Percentiles rank a stretch among this genome's conserved stretches.
These are phyloP conservation scores for Conger conger DNA, from an alignment of 2,113 vertebrate genomes.

Conservation along the genomic window DNA sequence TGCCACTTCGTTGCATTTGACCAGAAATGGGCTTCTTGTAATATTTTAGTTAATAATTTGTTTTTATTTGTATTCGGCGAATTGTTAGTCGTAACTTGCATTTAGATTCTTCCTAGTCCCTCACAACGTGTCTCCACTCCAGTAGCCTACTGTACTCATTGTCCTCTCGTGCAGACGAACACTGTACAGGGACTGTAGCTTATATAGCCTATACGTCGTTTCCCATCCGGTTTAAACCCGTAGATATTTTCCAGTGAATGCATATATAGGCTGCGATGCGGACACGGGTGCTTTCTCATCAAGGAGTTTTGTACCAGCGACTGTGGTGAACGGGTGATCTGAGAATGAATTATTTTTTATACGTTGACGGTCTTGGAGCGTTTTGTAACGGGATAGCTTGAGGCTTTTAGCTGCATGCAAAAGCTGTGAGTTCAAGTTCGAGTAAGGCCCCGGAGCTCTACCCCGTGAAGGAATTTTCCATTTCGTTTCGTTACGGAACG, in stretches of 20 bases:
- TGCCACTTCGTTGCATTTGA: neutral
- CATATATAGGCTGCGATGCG: neutral
- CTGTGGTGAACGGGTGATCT: neutral
- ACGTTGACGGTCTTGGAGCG: slow-evolving; percentile 2
- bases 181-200: neutral
- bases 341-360: neutral
- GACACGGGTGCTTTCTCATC: neutral
- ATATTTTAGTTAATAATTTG: neutral
- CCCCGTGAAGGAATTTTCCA: slow-evolving; percentile 54
- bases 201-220: neutral
- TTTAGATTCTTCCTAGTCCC: neutral
- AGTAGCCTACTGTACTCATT: neutral
- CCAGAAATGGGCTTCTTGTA: neutral
- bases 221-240: neutral
- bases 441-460: slow-evolving; percentile 21
- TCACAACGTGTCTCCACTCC: neutral
- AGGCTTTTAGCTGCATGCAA: slow-evolving; percentile 3
- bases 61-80: neutral
- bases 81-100: neutral
- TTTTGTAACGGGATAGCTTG: slow-evolving; percentile 16
- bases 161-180: neutral
- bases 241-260: neutral
- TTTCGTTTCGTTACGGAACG: slow-evolving; percentile 31
- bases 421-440: slow-evolving; percentile 17
- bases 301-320: neutral